These are phyloP conservation scores for Pogonomyrmex californicus DNA, from an alignment of 1,140 invertebrate genomes.

Conservation along the genomic window DNA sequence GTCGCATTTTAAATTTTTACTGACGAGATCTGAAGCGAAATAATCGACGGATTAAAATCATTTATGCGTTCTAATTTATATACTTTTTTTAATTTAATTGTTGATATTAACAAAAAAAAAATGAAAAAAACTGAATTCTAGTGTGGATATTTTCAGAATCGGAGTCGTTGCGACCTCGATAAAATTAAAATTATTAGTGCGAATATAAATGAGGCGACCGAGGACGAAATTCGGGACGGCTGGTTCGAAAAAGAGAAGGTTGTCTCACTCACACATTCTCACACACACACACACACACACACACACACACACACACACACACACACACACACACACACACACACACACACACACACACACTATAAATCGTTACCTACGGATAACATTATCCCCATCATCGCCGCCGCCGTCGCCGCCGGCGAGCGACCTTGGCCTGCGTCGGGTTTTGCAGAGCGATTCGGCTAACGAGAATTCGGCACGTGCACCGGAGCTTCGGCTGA, in stretches of 20 bases:
- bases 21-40: not conserved
- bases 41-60: not conserved
- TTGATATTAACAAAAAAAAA: too few relatives aligned
- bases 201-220: not conserved
- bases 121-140: not conserved
- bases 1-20: constrained; percentile 31
- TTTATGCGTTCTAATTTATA: not conserved
- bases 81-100: not conserved
- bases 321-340: too few relatives aligned
- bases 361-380: constrained; percentile 64
- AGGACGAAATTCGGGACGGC: not conserved
- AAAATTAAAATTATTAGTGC: not conserved
- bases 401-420: constrained; percentile 6
- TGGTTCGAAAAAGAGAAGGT: not conserved
- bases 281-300: too few relatives aligned
- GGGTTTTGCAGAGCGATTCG: constrained; percentile 71
- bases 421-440: constrained; percentile 77
- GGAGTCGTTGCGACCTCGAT: not conserved
- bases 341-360: too few relatives aligned
- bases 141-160: not conserved
- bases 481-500: constrained; percentile 78
- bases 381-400: constrained; percentile 44
- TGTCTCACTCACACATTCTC: too few relatives aligned
- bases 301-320: too few relatives aligned
- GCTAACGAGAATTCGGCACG: constrained; percentile 83